These are phyloP conservation scores for Parnassius glacialis DNA, from an alignment of 2,888 invertebrate genomes.

Conservation along the genomic window DNA sequence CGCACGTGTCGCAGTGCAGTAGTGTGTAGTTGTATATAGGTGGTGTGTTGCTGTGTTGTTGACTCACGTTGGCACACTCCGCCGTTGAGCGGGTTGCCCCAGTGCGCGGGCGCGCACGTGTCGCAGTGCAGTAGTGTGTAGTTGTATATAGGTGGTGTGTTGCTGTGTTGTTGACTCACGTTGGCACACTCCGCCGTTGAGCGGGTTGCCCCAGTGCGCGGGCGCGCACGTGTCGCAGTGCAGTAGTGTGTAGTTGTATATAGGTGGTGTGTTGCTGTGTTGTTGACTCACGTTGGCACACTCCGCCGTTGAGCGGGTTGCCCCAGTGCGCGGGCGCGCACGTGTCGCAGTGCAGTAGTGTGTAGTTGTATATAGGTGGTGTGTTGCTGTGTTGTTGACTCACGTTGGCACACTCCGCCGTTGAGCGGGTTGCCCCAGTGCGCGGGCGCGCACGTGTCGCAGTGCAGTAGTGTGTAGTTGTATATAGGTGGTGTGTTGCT, in stretches of 20 bases:
- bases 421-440: constrained; percentile 97
- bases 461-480: constrained; percentile 73
- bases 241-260: background rate
- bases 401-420: constrained; percentile 93
- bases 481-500: constrained; percentile 2
- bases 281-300: constrained; percentile 85
- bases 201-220: constrained; percentile 96
- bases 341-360: constrained; percentile 86
- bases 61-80: constrained; percentile 90
- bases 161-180: constrained; percentile 68
- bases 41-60: constrained; percentile 1
- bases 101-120: constrained; percentile 93
- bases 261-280: constrained; percentile 3
- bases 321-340: constrained; percentile 97
- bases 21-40: background rate
- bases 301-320: constrained; percentile 96
- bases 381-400: constrained; percentile 43
- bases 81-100: constrained; percentile 97
- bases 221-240: constrained; percentile 94
- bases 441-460: constrained; percentile 93
- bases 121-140: constrained; percentile 84
- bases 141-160: background rate
- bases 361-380: background rate
- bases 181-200: constrained; percentile 96
- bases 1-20: constrained; percentile 91